Percentiles rank a stretch among this genome's conserved stretches.
These are phyloP conservation scores for Artemisiospiza belli DNA, from an alignment of 2,113 vertebrate genomes.

Conservation along the genomic window DNA sequence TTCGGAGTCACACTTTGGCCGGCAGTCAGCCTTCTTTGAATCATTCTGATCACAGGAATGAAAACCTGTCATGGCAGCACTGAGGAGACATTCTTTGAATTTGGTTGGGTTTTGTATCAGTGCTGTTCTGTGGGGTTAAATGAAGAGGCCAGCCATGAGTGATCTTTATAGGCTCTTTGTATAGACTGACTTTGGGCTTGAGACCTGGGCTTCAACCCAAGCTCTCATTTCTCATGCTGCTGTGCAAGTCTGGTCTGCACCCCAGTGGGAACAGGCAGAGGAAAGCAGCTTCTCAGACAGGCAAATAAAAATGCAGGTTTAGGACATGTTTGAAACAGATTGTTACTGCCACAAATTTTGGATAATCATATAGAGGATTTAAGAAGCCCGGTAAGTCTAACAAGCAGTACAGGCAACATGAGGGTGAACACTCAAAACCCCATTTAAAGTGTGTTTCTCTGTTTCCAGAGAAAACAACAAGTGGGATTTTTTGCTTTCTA, in stretches of 20 bases:
- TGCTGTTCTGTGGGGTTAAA: not conserved
- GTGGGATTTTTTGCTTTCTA: not conserved
- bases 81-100: not conserved
- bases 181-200: not conserved
- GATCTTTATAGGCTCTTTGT: not conserved
- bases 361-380: not conserved
- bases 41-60: not conserved
- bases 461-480: not conserved
- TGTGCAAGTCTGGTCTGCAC: not conserved
- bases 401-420: not conserved
- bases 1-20: not conserved
- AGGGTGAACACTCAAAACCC: not conserved
- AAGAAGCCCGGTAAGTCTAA: not conserved
- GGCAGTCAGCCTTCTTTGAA: not conserved
- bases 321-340: not conserved
- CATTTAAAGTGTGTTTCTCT: not conserved
- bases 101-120: not conserved
- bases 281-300: not conserved
- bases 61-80: not conserved
- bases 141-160: not conserved
- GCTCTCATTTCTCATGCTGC: not conserved
- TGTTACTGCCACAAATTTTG: not conserved
- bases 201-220: not conserved
- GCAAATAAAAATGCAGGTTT: not conserved
- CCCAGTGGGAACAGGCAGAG: not conserved